A percentile compares a stretch with the other conserved stretches of the same genome.
These are phyloP conservation scores for Lerista edwardsae DNA, from an alignment of 2,797 vertebrate species.

Conservation along the genomic window DNA sequence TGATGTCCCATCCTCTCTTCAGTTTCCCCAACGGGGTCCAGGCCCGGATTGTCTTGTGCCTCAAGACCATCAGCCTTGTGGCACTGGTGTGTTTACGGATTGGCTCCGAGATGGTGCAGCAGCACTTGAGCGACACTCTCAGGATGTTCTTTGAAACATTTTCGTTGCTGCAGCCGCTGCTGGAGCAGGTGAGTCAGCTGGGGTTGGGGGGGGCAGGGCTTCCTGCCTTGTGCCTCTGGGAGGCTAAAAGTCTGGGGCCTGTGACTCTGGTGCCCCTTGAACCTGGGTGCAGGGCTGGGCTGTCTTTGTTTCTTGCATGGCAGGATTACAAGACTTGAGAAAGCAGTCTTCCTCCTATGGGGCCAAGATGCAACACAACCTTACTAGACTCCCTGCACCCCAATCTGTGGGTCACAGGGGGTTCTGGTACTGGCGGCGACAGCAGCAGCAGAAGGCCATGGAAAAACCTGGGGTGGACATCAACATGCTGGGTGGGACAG, in stretches of 20 bases:
- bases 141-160: slow-evolving; percentile 90
- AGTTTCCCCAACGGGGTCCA: slow-evolving; percentile 96
- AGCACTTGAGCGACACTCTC: slow-evolving; percentile 92
- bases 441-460: not conserved
- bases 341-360: not conserved
- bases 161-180: slow-evolving; percentile 84
- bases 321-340: not conserved
- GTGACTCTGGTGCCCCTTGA: no score
- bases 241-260: no score
- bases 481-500: not conserved
- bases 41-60: slow-evolving; percentile 89
- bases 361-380: no score
- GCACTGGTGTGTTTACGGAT: slow-evolving; percentile 95
- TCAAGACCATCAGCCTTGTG: slow-evolving; percentile 95
- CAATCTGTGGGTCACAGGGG: not conserved
- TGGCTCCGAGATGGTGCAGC: slow-evolving; percentile 97
- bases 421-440: not conserved
- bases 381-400: no score
- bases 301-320: not conserved
- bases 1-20: slow-evolving; percentile 35
- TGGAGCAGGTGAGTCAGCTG: slow-evolving; percentile 82
- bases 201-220: not conserved
- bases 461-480: no score
- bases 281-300: not conserved
- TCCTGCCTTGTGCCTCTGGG: rapidly evolving